Evolutionary conservation across 2,888 invertebrate genomes (phyloP), one percentile per base, ranked within the genome.

Genomic region (Parnassius smintheus): DNA sequence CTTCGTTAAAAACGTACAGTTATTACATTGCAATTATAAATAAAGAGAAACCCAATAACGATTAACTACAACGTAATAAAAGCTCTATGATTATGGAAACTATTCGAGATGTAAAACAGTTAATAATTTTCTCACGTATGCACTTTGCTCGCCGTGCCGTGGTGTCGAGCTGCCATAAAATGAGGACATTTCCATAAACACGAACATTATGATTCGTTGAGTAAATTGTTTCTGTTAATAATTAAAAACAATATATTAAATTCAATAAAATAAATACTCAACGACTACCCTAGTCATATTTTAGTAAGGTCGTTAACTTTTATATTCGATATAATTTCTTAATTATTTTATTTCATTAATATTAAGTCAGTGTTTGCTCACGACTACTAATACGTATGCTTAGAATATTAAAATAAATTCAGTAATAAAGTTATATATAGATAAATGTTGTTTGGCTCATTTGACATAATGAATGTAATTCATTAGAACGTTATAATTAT

Each of bases 71-170:
- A 70, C 66, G 66, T 69, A 71, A 75, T 67, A 71, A 74, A 72
- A 71, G 66, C 35, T 41, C 51, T 55, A 59, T 65, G 61, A 68
- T 68, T 70, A 68, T 64, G 68, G 56, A 69, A 72, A 75, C 69
- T 73, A 72, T 71, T 65, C 48, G 59, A 63, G 63, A 68, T 63
- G 60, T 70, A 64, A 72, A 73, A 72, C 67, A 61, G 56, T 73
- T 72, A 59, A 70, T 72, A 75, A 72, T 72, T 72, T 67, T 73
- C 73, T 74, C 75, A 72, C 68, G 71, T 71, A 64, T 57, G 41
- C 58, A 56, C 58, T 66, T 62, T 65, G 62, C 25, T 48, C 44
- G 53, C 22, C 13, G 56, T 12, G 53, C 22, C 13, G 56, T 12
- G 25, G 49, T 46, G 46, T 44, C 51, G 13, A 45, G 45, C 9